Percentiles rank a stretch among this genome's conserved stretches.
These are phyloP conservation scores for Suricata suricatta DNA, from an alignment of 2,113 vertebrate genomes.

Conservation along the genomic window DNA sequence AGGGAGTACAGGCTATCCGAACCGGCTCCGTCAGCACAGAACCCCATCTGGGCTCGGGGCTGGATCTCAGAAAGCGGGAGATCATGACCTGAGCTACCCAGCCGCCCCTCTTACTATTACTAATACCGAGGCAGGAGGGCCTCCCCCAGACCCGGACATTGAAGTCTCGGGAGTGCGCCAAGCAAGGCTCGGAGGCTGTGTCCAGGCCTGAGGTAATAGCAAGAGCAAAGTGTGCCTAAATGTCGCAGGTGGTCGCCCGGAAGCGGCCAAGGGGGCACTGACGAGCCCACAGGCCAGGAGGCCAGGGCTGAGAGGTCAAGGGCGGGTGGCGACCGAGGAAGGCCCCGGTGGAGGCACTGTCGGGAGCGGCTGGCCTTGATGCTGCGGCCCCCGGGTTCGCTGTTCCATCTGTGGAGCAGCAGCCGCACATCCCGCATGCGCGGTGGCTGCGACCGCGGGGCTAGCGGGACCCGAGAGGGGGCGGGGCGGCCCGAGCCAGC, in stretches of 20 bases:
- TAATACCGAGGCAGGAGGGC: not conserved
- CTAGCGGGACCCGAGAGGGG: fast-evolving
- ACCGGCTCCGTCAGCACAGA: too few relatives aligned
- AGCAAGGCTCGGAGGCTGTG: fast-evolving
- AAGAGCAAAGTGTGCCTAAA: not conserved
- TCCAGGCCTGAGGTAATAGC: not conserved
- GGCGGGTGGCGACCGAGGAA: too few relatives aligned
- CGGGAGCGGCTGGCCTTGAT: fast-evolving
- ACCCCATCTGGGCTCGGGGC: too few relatives aligned
- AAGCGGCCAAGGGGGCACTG: not conserved
- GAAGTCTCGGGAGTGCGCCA: not conserved
- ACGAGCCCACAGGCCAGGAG: not conserved
- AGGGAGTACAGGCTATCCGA: too few relatives aligned
- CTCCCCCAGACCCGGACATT: not conserved
- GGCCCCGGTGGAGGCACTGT: not conserved
- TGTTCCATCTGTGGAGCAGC: not conserved
- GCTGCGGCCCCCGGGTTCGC: not conserved
- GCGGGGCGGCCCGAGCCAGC: fast-evolving
- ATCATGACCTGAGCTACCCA: too few relatives aligned
- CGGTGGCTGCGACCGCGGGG: not conserved
- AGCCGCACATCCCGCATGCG: too few relatives aligned
- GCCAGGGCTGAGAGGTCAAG: not conserved
- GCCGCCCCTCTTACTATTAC: not conserved
- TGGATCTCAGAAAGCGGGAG: too few relatives aligned
- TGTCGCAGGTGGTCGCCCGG: not conserved